A percentile compares a stretch with the other conserved stretches of the same genome.
Evolutionary conservation across 1,140 invertebrate genomes (phyloP).

Genomic region (Drosophila pseudoananassae): DNA sequence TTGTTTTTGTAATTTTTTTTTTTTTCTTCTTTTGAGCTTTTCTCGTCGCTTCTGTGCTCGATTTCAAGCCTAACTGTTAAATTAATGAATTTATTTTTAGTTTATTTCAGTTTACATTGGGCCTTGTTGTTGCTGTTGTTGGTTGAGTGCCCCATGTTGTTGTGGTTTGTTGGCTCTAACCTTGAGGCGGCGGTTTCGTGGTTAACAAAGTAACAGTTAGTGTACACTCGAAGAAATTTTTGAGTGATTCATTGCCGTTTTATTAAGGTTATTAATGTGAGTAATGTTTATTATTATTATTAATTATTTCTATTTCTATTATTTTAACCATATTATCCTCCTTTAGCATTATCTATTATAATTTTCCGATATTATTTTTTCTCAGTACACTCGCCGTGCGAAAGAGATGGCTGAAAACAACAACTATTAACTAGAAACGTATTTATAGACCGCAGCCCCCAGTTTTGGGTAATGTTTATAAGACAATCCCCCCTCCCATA

Average conservation of each 20-base stretch:
- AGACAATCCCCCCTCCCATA: not conserved
- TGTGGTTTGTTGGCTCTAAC: conserved; percentile 57
- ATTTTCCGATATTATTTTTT: not conserved
- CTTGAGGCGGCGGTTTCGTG: conserved; percentile 60
- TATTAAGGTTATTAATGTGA: too few species aligned
- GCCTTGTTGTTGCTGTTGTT: conserved; percentile 34
- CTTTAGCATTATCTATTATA: too few species aligned
- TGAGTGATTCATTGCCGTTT: not conserved
- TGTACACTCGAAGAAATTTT: conserved; percentile 10
- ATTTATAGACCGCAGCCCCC: conserved; percentile 19
- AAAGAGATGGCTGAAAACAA: not conserved
- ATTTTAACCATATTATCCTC: too few species aligned
- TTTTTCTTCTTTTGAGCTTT: not conserved
- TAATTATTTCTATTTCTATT: too few species aligned
- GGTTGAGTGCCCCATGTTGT: conserved; percentile 28
- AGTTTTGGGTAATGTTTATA: conserved; percentile 24
- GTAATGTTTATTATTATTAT: too few species aligned
- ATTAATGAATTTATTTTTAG: conserved; percentile 61
- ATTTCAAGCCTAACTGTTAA: conserved; percentile 65
- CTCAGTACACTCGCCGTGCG: not conserved
- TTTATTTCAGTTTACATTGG: conserved; percentile 48
- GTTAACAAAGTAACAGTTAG: conserved; percentile 58
- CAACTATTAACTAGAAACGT: not conserved
- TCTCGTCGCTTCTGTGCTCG: conserved; percentile 30
- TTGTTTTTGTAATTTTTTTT: not conserved